phyloP scores from a whole-genome alignment of 1,140 invertebrate genomes.

The Gryllus bimaculatus region DNA sequence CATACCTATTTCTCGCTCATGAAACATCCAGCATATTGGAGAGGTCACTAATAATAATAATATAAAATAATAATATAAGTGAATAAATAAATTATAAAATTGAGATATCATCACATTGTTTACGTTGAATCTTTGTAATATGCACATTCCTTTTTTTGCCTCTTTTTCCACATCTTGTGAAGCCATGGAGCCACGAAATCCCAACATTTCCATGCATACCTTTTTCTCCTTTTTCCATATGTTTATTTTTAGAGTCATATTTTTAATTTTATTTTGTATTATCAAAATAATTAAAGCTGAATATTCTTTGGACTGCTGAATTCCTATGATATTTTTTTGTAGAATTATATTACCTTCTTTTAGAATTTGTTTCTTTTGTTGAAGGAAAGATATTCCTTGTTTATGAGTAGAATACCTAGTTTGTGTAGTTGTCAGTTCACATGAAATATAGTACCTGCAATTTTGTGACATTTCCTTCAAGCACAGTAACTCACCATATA shows the following conservation, averaged over 20 bases:
- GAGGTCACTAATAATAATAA: too few species aligned
- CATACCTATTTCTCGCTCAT: too few species aligned
- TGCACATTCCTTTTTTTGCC: too few species aligned
- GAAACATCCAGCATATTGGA: too few species aligned
- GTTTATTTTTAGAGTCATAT: background rate
- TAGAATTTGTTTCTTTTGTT: background rate
- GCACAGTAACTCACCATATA: background rate
- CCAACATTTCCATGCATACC: background rate
- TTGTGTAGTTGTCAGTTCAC: background rate
- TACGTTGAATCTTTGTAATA: too few species aligned
- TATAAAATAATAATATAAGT: too few species aligned
- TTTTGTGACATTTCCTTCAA: background rate
- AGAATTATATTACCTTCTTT: background rate
- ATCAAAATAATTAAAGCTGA: background rate
- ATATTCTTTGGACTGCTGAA: background rate
- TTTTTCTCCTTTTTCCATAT: background rate
- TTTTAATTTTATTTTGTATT: background rate
- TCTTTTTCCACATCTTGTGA: background rate
- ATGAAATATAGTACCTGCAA: background rate
- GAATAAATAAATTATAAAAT: too few species aligned
- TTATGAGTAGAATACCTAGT: background rate
- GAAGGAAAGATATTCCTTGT: background rate
- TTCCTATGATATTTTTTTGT: background rate
- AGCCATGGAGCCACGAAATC: background rate
- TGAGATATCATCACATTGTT: too few species aligned